Conservation (phyloP, 1,140 invertebrate species). For the Apocrypta bakeri region DNA sequence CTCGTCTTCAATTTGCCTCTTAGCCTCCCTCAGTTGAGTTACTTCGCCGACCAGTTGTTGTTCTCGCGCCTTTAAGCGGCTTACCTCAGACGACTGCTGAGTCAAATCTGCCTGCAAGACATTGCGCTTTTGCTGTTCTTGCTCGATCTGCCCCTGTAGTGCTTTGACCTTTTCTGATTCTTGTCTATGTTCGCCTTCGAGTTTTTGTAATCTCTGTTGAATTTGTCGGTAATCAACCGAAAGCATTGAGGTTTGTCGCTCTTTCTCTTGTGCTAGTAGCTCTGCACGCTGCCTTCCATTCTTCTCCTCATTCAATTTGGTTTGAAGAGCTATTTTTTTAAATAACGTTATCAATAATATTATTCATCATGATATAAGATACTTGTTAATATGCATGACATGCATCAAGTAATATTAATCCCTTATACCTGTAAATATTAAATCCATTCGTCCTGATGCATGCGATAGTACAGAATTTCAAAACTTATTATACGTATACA, state of each 20-base stretch:
- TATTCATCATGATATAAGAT: neutral
- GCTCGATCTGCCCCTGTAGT: conserved; percentile 89
- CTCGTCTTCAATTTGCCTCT: conserved; percentile 86
- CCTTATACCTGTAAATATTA: conserved; percentile 73
- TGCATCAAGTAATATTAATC: conserved; percentile 38
- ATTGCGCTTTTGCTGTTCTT: conserved; percentile 88
- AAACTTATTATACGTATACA: neutral
- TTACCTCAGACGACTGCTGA: conserved; percentile 81
- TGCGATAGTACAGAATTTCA: conserved; percentile 53
- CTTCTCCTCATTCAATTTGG: conserved; percentile 93
- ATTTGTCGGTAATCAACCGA: conserved; percentile 95
- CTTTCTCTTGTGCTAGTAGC: conserved; percentile 89
- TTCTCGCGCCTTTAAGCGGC: conserved; percentile 83
- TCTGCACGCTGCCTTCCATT: conserved; percentile 88
- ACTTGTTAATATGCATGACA: neutral
- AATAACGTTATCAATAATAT: neutral
- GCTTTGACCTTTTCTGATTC: conserved; percentile 91
- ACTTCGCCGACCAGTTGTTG: conserved; percentile 85
- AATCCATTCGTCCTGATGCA: conserved; percentile 71
- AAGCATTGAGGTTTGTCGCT: conserved; percentile 94
- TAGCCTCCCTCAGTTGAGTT: conserved; percentile 80
- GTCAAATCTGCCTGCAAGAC: conserved; percentile 84
- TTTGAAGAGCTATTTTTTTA: conserved; percentile 84
- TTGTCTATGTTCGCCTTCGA: conserved; percentile 91
- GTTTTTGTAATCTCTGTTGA: conserved; percentile 90